A percentile compares a stretch with the other conserved stretches of the same genome.
phyloP scores from a whole-genome alignment of 2,797 vertebrate species.

The Galaxias olidus region DNA sequence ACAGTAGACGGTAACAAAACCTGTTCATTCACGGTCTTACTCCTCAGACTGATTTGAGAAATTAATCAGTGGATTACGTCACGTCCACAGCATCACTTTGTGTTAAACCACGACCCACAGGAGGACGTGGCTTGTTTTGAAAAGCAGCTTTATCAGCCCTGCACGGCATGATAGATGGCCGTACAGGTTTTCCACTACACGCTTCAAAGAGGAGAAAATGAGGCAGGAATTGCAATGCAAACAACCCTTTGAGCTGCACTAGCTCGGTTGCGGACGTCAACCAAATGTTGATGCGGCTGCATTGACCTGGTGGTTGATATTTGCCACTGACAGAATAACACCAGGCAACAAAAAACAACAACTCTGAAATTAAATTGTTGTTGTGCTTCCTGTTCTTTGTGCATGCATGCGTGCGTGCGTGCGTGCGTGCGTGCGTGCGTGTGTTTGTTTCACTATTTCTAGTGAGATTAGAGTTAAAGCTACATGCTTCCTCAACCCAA shows the following conservation, averaged over 20 bases:
- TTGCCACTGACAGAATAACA: slow-evolving; percentile 10
- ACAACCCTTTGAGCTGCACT: slow-evolving; percentile 24
- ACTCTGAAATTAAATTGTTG: slow-evolving; percentile 47
- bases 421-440: too few species aligned
- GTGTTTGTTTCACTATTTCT: slow-evolving; percentile 43
- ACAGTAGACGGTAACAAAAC: slow-evolving; percentile 2
- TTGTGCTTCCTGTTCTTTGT: slow-evolving; percentile 38
- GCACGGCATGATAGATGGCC: slow-evolving; percentile 49
- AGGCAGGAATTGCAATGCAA: slow-evolving; percentile 48
- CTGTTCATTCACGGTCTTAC: slow-evolving; percentile 19
- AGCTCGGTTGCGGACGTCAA: slow-evolving; percentile 20
- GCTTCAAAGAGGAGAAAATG: slow-evolving; percentile 52
- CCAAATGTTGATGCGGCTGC: slow-evolving; percentile 25
- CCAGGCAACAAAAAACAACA: slow-evolving; percentile 35
- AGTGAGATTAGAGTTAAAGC: slow-evolving; percentile 62
- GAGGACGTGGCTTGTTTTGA: slow-evolving; percentile 40
- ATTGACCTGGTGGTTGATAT: slow-evolving; percentile 16
- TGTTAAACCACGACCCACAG: slow-evolving; percentile 50
- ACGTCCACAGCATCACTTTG: slow-evolving; percentile 38
- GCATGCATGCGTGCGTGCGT: too few species aligned
- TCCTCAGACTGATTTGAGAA: slow-evolving; percentile 26
- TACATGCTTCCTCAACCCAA: slow-evolving; percentile 50
- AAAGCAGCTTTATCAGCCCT: slow-evolving; percentile 47
- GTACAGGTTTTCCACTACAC: slow-evolving; percentile 46
- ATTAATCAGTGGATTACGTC: slow-evolving; percentile 28